Evolutionary conservation across 2,113 vertebrate species (phyloP).

Genomic region (Rhadina sibilatrix): DNA sequence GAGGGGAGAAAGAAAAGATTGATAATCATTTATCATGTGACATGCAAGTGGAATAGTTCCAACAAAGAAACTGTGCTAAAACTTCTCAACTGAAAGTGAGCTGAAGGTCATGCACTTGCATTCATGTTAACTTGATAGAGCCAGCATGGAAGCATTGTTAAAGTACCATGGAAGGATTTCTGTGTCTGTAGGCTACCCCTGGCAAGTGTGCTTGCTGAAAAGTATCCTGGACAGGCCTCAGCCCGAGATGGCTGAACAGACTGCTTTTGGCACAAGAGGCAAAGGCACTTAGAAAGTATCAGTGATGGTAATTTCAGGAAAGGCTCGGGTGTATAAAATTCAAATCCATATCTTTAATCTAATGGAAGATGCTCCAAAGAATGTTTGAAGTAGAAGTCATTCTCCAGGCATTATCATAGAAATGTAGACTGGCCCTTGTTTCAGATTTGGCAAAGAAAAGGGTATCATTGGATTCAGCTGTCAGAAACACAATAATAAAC

Average conservation of each 20-base stretch:
- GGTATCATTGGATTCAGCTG: not conserved
- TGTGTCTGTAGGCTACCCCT: not conserved
- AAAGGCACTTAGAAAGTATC: not conserved
- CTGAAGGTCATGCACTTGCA: not conserved
- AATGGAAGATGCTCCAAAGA: not conserved
- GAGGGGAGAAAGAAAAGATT: constrained; percentile 22
- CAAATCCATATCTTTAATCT: not conserved
- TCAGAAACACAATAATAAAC: not conserved
- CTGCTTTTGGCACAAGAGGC: not conserved
- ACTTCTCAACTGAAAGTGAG: not conserved
- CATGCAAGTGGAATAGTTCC: not conserved
- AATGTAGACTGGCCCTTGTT: not conserved
- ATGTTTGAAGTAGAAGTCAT: not conserved
- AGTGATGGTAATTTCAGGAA: not conserved
- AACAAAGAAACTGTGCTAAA: not conserved
- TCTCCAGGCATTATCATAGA: not conserved
- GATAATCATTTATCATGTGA: not conserved
- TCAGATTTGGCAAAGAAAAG: not conserved
- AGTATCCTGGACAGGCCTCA: not conserved
- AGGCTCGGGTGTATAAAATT: not conserved
- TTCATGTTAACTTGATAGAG: not conserved
- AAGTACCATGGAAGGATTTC: not conserved
- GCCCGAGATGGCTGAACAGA: not conserved
- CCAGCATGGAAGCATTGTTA: not conserved
- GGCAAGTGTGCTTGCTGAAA: not conserved